phyloP scores from a whole-genome alignment of 2,113 vertebrate species.

The Rhinogobius similis region DNA sequence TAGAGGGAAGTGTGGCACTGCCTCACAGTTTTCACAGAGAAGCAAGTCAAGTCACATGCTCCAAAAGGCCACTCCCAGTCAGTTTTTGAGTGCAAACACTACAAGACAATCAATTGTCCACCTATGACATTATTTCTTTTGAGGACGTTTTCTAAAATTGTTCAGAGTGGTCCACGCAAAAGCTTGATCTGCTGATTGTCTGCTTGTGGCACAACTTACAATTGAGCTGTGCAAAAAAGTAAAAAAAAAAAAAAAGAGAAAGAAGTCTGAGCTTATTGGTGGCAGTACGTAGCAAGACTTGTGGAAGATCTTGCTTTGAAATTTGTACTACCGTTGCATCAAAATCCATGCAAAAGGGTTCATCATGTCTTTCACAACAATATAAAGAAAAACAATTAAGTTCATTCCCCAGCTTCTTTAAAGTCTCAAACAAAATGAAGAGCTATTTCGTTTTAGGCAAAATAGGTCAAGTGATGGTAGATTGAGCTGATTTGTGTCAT shows the following conservation, averaged over 20 bases:
- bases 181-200: slow-evolving; percentile 58
- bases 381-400: slow-evolving; percentile 41
- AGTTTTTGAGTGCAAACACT: slow-evolving; percentile 50
- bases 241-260: slow-evolving; percentile 1
- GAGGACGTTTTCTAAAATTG: slow-evolving; percentile 19
- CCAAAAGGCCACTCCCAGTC: slow-evolving; percentile 52
- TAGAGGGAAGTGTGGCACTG: slow-evolving; percentile 44
- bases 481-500: slow-evolving; percentile 80
- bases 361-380: slow-evolving; percentile 29
- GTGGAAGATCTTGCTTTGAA: slow-evolving; percentile 58
- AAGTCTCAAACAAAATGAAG: slow-evolving; percentile 43
- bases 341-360: slow-evolving; percentile 46
- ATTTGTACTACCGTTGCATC: slow-evolving; percentile 43
- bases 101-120: slow-evolving; percentile 43
- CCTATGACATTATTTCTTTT: slow-evolving; percentile 27
- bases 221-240: slow-evolving; percentile 26
- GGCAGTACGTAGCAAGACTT: slow-evolving; percentile 34
- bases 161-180: slow-evolving; percentile 36
- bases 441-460: slow-evolving; percentile 53
- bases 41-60: slow-evolving; percentile 29
- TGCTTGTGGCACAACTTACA: slow-evolving; percentile 36
- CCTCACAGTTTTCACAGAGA: slow-evolving; percentile 36
- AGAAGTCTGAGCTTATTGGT: slow-evolving; percentile 45
- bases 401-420: slow-evolving; percentile 70
- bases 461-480: slow-evolving; percentile 59